Evolutionary conservation across 2,888 invertebrate genomes (phyloP).

Genomic region (Cylloceria caligata): DNA sequence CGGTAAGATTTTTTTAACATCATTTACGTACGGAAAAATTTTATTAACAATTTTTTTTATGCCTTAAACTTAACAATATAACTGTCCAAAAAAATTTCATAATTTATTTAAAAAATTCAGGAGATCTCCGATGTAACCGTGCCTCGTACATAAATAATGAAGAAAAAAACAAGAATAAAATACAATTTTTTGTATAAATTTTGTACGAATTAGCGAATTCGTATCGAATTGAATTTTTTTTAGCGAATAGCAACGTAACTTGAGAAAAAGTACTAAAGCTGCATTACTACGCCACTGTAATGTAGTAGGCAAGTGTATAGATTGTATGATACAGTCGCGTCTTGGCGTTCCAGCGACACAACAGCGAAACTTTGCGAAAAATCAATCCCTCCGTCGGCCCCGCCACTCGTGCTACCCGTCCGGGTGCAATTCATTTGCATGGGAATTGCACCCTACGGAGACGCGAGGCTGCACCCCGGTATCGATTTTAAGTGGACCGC

Average conservation of each 20-base stretch:
- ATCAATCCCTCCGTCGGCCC: conserved; percentile 72
- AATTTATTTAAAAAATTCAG: no score
- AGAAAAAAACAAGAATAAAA: background rate
- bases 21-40: no score
- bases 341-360: conserved; percentile 56
- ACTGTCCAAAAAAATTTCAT: no score
- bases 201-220: background rate
- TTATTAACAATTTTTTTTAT: no score
- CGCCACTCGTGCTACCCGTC: conserved; percentile 66
- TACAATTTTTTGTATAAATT: no score
- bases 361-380: conserved; percentile 73
- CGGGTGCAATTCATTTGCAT: conserved; percentile 83
- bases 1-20: no score
- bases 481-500: conserved; percentile 84
- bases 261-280: background rate
- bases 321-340: conserved; percentile 37
- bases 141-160: no score
- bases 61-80: no score
- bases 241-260: background rate
- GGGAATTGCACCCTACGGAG: conserved; percentile 82
- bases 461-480: conserved; percentile 79
- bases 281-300: conserved; percentile 6
- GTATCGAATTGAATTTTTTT: background rate
- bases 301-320: conserved; percentile 20
- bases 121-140: no score